These are phyloP conservation scores for Scaptomyza cyrtandrae DNA, from an alignment of 2,888 invertebrate genomes.

Conservation along the genomic window DNA sequence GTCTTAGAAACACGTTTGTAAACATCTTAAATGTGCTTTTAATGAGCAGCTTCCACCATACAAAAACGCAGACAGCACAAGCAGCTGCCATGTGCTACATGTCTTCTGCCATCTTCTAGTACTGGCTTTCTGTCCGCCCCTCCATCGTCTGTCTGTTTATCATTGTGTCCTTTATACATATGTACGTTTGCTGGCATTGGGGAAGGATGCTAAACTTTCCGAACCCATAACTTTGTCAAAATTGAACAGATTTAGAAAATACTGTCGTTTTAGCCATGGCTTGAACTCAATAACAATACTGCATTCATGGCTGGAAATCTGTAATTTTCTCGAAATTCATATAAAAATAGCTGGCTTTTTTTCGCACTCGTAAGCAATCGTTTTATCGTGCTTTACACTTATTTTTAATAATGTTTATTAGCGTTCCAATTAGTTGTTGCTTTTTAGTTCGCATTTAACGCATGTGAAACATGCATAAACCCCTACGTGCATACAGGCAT, in stretches of 20 bases:
- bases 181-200: slow-evolving; percentile 7
- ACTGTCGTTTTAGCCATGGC: too few relatives aligned
- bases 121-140: not conserved
- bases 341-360: not conserved
- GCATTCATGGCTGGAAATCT: too few relatives aligned
- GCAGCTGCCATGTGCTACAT: slow-evolving; percentile 43
- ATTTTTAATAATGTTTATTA: slow-evolving; percentile 79
- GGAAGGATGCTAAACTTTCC: too few relatives aligned
- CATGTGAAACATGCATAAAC: slow-evolving; percentile 59
- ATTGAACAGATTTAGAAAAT: too few relatives aligned
- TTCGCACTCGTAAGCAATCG: slow-evolving; percentile 42
- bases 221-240: too few relatives aligned
- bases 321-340: too few relatives aligned
- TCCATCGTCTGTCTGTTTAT: not conserved
- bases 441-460: slow-evolving; percentile 58
- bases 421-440: slow-evolving; percentile 76
- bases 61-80: slow-evolving; percentile 30
- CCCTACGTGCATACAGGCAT: not conserved
- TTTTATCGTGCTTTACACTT: slow-evolving; percentile 35
- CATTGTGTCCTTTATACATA: not conserved
- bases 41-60: slow-evolving; percentile 70
- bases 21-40: slow-evolving; percentile 80
- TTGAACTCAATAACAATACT: too few relatives aligned
- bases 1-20: slow-evolving; percentile 74
- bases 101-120: not conserved